phyloP scores from a whole-genome alignment of 1,140 invertebrate genomes.

The Tetramorium alpestre region DNA sequence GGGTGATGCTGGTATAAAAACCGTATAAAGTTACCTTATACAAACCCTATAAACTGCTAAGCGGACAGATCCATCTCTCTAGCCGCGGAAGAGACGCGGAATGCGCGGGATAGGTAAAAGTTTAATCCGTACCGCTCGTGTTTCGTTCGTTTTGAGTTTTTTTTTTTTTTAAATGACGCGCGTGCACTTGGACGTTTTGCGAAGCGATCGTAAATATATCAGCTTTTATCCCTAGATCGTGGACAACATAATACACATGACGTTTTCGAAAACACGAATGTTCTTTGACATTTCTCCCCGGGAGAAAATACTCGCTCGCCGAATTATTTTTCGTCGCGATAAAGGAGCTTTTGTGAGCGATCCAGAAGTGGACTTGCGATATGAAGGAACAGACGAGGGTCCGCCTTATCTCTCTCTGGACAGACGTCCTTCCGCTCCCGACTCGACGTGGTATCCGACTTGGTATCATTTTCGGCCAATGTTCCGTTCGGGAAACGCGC shows the following conservation, averaged over 20 bases:
- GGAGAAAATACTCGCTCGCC: neutral
- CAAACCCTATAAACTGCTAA: constrained; percentile 38
- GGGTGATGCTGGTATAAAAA: constrained; percentile 20
- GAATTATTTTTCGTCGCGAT: constrained; percentile 13
- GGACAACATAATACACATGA: neutral
- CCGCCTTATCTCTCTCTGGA: neutral
- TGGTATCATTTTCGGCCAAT: neutral
- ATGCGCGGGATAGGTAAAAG: neutral
- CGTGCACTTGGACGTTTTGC: neutral
- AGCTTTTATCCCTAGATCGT: neutral
- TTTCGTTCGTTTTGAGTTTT: neutral
- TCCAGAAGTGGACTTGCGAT: neutral
- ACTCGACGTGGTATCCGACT: neutral
- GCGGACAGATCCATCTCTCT: constrained; percentile 11
- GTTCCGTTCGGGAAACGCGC: constrained; percentile 18
- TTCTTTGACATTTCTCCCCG: neutral
- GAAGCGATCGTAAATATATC: constrained; percentile 17
- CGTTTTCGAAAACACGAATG: neutral
- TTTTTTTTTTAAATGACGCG: neutral
- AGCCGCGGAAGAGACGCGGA: neutral
- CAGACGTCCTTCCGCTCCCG: neutral
- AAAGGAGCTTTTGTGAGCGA: neutral
- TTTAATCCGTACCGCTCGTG: constrained; percentile 29
- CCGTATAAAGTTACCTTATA: constrained; percentile 26
- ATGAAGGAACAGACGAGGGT: neutral